Conservation (phyloP, 2,888 invertebrate genomes). For the Andricus curvator region DNA sequence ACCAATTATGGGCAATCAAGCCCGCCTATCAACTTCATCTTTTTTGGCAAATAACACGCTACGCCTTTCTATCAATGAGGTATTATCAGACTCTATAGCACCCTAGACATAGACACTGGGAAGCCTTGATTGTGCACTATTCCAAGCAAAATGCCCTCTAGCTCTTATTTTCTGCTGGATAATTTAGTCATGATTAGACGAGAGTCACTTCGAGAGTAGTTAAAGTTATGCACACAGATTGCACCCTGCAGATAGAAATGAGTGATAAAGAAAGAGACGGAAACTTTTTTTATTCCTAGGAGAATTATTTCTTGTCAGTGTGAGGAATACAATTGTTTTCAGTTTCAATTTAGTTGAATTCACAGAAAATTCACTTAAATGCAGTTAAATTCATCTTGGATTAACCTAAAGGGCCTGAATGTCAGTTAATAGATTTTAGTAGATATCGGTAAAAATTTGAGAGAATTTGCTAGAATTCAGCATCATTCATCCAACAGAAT, state of each 20-base stretch:
- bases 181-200: slow-evolving; percentile 1
- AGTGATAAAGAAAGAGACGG: not conserved
- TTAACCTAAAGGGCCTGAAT: too few species aligned
- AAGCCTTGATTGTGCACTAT: slow-evolving; percentile 3
- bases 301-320: not conserved
- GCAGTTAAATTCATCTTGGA: too few species aligned
- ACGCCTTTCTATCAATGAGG: slow-evolving; percentile 42
- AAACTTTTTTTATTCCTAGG: not conserved
- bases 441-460: not conserved
- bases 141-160: not conserved
- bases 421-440: not conserved
- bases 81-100: slow-evolving; percentile 8
- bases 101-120: not conserved
- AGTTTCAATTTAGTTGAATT: too few species aligned
- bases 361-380: too few species aligned
- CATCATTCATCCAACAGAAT: too few species aligned
- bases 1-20: slow-evolving; percentile 59
- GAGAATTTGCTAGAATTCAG: not conserved
- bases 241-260: not conserved
- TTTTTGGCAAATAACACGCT: slow-evolving; percentile 65
- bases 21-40: slow-evolving; percentile 44
- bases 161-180: not conserved
- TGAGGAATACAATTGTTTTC: too few species aligned
- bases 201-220: not conserved
- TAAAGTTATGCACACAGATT: slow-evolving; percentile 10